Base-by-base conservation (phyloP, 2,888 invertebrate genomes). In the Drosophila setosimentum region DNA sequence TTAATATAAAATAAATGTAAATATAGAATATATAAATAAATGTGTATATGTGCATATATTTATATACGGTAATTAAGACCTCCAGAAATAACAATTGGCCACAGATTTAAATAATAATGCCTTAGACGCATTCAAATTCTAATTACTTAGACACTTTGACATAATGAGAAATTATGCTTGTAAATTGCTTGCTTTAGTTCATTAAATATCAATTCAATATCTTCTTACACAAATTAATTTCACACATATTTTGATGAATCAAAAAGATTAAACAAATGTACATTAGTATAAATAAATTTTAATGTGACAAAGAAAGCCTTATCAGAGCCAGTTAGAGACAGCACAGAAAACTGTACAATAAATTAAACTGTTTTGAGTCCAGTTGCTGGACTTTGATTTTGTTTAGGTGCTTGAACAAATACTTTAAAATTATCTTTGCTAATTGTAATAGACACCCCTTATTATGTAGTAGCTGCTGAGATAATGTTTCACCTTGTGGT, bases 341-440 rank as follows among this genome's bases (percentile, higher is more conserved):
- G 6, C 42, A 13, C 13, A 13, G 1, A 3, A 45, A 21, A 3
- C 45, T 1, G 21, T 2, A 21, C 13, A 45, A 45, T 45, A 21
- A 45, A 21, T 45, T 21, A 45, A 13, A 7, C 3, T 13, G 21
- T 45, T 45, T 40, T 21, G 42, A 11, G 21, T 21, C 2, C 2
- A 21, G 21, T 21, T 45, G 45, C 24, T 4, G 40, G 10, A 40
- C 40, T 40, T 11, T 40, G 40, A 40, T n/a, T 40, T 40, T n/a
- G n/a, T 40, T 11, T 40, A n/a, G n/a, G 10, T 66, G 68, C 73
- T 71, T 54, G 69, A 68, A 70, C 76, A 79, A 80, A 82, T 73
- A 82, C 68, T 81, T 81, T 58, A 73, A 76, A 87, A 89, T 84
- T 87, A 89, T 74, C 76, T 79, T 73, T 81, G 62, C 87, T 89